phyloP scores from a whole-genome alignment of 2,888 invertebrate genomes.

The Pammene aurita region DNA sequence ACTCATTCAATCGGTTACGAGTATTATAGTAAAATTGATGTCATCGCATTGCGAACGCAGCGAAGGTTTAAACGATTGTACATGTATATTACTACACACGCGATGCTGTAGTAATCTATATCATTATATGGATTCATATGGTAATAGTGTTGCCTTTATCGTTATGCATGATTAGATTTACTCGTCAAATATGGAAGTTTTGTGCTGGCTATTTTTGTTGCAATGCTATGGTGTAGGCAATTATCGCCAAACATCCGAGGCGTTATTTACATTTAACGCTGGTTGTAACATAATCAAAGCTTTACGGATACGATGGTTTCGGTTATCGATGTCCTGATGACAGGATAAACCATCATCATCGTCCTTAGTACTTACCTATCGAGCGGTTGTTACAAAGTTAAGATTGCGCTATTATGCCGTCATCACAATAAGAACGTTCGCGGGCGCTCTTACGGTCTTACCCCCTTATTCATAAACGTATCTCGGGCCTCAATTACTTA shows the following conservation, averaged over 20 bases:
- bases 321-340: too few relatives aligned
- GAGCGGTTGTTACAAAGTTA: too few relatives aligned
- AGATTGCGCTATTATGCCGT: too few relatives aligned
- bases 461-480: too few relatives aligned
- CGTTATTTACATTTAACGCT: neutral
- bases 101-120: neutral
- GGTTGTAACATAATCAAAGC: neutral
- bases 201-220: neutral
- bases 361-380: too few relatives aligned
- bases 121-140: constrained; percentile 5
- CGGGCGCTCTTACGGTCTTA: too few relatives aligned
- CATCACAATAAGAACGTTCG: too few relatives aligned
- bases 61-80: neutral
- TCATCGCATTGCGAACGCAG: constrained; percentile 16
- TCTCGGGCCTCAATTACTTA: too few relatives aligned
- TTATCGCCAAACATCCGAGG: constrained; percentile 8
- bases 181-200: constrained; percentile 11
- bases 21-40: constrained; percentile 21
- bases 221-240: constrained; percentile 1
- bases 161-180: neutral
- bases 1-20: constrained; percentile 11
- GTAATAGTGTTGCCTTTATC: constrained; percentile 3
- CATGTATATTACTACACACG: neutral
- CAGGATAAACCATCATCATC: too few relatives aligned
- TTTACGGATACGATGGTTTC: too few relatives aligned